phyloP scores from a whole-genome alignment of 2,797 vertebrate genomes.

The Pangasius krempfi region DNA sequence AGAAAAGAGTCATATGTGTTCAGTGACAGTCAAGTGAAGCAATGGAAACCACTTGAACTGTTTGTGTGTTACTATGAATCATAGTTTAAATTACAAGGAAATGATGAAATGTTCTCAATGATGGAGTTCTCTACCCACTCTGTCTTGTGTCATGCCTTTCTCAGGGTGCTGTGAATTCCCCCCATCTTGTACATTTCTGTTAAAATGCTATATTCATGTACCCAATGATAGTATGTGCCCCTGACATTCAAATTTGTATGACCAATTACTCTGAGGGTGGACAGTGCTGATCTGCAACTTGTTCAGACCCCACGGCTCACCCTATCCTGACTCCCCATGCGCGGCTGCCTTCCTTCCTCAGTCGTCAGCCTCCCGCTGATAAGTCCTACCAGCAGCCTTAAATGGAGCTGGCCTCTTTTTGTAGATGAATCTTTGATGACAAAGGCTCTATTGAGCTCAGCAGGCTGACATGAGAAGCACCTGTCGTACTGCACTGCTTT shows the following conservation, averaged over 20 bases:
- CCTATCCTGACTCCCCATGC: slow-evolving; percentile 32
- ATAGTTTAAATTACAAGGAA: not conserved
- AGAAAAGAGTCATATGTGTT: not conserved
- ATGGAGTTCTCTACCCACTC: slow-evolving; percentile 8
- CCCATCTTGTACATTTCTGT: not conserved
- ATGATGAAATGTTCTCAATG: not conserved
- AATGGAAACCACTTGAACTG: not conserved
- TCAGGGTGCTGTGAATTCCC: not conserved
- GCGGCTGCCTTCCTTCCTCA: slow-evolving; percentile 50
- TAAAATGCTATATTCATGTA: not conserved
- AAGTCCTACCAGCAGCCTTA: slow-evolving; percentile 54
- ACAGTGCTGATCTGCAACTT: not conserved
- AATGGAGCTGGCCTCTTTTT: slow-evolving; percentile 52
- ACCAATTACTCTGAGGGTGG: not conserved
- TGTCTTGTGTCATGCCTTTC: not conserved
- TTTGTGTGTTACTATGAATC: not conserved
- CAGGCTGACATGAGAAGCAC: slow-evolving; percentile 66
- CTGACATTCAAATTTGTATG: not conserved
- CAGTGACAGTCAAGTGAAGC: not conserved
- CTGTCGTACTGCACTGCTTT: slow-evolving; percentile 68
- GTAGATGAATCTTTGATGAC: slow-evolving; percentile 63
- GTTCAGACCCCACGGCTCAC: not conserved
- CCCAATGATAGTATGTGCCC: not conserved
- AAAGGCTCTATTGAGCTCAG: slow-evolving; percentile 75
- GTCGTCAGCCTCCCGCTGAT: slow-evolving; percentile 62